Evolutionary conservation across 2,888 invertebrate genomes (phyloP), one percentile per base, ranked within the genome.

Genomic region (Notodonta ziczac): DNA sequence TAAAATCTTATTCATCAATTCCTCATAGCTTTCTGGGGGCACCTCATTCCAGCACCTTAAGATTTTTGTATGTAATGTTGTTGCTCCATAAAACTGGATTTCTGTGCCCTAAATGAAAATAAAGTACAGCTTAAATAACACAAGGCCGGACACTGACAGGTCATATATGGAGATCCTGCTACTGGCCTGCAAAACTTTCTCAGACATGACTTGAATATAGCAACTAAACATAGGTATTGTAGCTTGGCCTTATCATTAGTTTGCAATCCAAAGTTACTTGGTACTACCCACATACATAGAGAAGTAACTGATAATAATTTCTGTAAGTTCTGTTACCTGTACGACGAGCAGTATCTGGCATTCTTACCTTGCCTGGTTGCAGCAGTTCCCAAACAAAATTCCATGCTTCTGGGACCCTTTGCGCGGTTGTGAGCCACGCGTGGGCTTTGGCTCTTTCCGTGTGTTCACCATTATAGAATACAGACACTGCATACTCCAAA

Each of bases 1-100:
- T 13, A 98, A 89, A 63, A 98, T 94, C 81, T 97, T 96, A 72
- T 96, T 96, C 80, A 96, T 96, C 5, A 98, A 89, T 69, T 95
- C 95, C 65, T 96, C 95, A 85, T 97, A 96, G 80, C 97, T 97
- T 66, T 96, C 96, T 57, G 94, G 93, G 9, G 98, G 98, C 39
- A 98, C 95, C 91, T 98, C 98, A 82, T 95, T 94, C 98, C 98
- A 98, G 82, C 96, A 96, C 82, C 97, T 96, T 75, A 97, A 95
- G 58, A 99, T 95, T 87, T 99, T 99, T 0, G 96, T 96, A 80
- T 98, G 97, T 32, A 99, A 88, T 39, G 98, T 98, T 56, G 97
- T 97, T 5, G 98, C 98, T 60, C 97, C 98, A 94, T 98, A 99
- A 90, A 98, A 98, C 88, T 98, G 98, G 44, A 98, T 97, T 93